phyloP scores from a whole-genome alignment of 2,888 invertebrate genomes.

The Amiota minor region DNA sequence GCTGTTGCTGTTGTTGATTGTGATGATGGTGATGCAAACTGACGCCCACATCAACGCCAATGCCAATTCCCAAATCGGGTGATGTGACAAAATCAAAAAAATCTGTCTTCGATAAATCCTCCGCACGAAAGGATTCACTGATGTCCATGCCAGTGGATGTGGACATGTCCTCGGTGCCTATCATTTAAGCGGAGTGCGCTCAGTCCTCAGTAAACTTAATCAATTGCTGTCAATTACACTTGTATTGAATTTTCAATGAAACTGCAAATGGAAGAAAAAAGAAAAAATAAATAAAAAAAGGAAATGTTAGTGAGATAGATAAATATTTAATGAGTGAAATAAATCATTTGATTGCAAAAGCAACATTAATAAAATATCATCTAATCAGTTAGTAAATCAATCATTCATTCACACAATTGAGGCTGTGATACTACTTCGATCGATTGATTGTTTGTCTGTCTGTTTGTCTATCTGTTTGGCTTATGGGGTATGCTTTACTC shows the following conservation, averaged over 20 bases:
- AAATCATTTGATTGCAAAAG: background rate
- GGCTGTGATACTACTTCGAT: constrained; percentile 26
- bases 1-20: constrained; percentile 30
- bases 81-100: constrained; percentile 92
- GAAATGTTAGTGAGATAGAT: background rate
- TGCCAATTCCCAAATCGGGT: constrained; percentile 78
- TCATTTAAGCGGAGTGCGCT: constrained; percentile 58
- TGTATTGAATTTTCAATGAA: background rate
- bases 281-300: no score
- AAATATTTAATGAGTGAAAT: constrained; percentile 2
- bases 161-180: constrained; percentile 74
- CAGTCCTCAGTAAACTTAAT: background rate
- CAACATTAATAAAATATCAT: constrained; percentile 41
- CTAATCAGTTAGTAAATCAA: constrained; percentile 61
- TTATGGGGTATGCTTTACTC: constrained; percentile 35
- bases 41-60: constrained; percentile 72
- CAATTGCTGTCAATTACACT: background rate
- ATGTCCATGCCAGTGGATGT: constrained; percentile 82
- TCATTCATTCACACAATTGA: constrained; percentile 55
- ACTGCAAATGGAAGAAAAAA: background rate
- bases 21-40: constrained; percentile 63
- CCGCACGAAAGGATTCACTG: constrained; percentile 84
- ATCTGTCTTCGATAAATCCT: constrained; percentile 89
- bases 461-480: no score
- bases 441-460: constrained; percentile 43